Conservation (phyloP, 2,113 vertebrate genomes). For the Indicator indicator region DNA sequence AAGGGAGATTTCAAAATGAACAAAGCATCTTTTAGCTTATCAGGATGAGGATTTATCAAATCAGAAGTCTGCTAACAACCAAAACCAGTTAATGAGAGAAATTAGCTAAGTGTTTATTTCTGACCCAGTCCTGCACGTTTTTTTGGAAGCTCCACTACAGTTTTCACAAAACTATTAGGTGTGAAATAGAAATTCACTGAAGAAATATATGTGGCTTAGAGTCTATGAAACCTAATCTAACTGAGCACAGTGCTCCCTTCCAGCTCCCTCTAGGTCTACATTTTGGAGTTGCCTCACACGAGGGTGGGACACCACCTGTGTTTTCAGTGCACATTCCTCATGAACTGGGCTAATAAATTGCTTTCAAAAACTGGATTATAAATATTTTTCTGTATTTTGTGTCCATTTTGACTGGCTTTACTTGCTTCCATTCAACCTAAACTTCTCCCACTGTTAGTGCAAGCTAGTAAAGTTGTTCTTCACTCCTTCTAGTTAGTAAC, state of each 20-base stretch:
- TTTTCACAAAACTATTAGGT: not conserved
- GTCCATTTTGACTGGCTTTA: not conserved
- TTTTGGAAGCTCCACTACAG: not conserved
- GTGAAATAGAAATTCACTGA: not conserved
- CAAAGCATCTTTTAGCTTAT: not conserved
- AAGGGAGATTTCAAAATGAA: not conserved
- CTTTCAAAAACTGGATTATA: not conserved
- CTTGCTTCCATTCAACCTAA: not conserved
- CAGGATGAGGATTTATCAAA: not conserved
- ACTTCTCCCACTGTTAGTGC: not conserved
- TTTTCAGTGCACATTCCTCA: not conserved
- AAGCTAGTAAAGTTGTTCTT: not conserved
- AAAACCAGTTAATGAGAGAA: not conserved
- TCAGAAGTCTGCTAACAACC: not conserved
- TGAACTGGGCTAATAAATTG: not conserved
- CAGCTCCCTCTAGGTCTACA: not conserved
- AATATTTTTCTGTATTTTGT: not conserved
- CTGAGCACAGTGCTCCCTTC: not conserved
- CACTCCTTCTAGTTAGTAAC: not conserved
- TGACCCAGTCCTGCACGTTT: not conserved
- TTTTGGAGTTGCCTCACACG: not conserved
- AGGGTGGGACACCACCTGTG: not conserved
- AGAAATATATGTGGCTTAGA: fast-evolving
- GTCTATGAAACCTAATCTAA: not conserved
- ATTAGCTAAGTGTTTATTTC: not conserved